Evolutionary conservation across 2,113 vertebrate species (phyloP).

Genomic region (Platanista minor): DNA sequence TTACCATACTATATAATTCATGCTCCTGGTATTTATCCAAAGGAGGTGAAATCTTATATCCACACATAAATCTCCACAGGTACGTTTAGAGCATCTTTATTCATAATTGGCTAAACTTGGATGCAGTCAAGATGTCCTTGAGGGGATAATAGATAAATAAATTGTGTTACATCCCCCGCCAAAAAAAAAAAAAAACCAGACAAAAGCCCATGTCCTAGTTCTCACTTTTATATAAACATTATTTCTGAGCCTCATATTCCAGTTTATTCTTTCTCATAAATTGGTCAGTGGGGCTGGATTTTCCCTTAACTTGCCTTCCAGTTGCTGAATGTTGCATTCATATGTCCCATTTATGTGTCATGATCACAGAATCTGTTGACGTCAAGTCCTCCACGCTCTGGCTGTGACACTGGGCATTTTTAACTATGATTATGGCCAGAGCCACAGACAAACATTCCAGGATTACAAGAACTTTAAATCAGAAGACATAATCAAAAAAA

Average conservation of each 20-base stretch:
- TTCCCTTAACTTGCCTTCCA: neutral
- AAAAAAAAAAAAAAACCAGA: rapidly evolving
- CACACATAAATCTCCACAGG: too few relatives aligned
- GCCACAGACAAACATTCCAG: neutral
- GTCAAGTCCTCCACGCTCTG: neutral
- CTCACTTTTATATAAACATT: neutral
- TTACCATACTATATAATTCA: too few relatives aligned
- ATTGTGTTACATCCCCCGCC: too few relatives aligned
- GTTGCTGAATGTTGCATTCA: neutral
- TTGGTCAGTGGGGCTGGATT: neutral
- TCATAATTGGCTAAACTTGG: too few relatives aligned
- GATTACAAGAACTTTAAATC: neutral
- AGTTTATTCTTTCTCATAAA: neutral
- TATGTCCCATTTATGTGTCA: neutral
- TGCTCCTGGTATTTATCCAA: too few relatives aligned
- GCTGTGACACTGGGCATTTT: neutral
- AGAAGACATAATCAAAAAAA: neutral
- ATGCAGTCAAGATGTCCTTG: too few relatives aligned
- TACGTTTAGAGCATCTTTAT: too few relatives aligned
- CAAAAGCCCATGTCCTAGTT: neutral
- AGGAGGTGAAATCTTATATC: too few relatives aligned
- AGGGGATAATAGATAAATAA: too few relatives aligned
- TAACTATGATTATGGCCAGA: neutral
- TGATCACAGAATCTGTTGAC: neutral
- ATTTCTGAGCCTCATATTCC: neutral